phyloP scores from a whole-genome alignment of 2,888 invertebrate genomes.

The Heliconius ethilla region DNA sequence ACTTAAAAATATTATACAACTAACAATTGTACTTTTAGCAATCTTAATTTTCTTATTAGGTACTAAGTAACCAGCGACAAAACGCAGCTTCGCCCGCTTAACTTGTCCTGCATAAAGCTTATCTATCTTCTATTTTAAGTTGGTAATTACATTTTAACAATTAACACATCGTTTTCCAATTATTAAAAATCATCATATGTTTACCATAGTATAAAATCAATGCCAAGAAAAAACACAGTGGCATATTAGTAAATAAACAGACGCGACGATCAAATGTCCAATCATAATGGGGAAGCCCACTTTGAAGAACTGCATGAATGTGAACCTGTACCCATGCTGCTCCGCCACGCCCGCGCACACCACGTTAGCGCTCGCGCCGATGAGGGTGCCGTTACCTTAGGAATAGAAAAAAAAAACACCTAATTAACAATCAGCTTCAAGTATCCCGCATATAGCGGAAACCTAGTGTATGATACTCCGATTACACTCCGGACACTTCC shows the following conservation, averaged over 20 bases:
- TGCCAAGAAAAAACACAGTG: conserved; percentile 78
- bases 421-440: not conserved
- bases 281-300: conserved; percentile 92
- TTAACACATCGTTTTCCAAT: not conserved
- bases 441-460: not conserved
- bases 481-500: no score
- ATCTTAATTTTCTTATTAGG: no score
- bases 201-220: conserved; percentile 37
- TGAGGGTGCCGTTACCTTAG: conserved; percentile 92
- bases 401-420: conserved; percentile 57
- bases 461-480: no score
- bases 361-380: conserved; percentile 89
- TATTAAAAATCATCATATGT: no score
- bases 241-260: conserved; percentile 77
- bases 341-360: conserved; percentile 90
- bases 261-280: conserved; percentile 84
- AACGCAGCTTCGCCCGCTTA: no score
- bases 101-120: no score
- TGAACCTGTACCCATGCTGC: conserved; percentile 88
- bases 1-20: not conserved
- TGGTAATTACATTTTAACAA: no score
- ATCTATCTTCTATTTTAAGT: no score
- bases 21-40: not conserved
- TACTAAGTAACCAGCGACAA: no score
- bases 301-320: conserved; percentile 91